Evolutionary conservation across 2,113 vertebrate species (phyloP), one percentile per base, ranked within the genome.

Genomic region (Eonycteris spelaea): DNA sequence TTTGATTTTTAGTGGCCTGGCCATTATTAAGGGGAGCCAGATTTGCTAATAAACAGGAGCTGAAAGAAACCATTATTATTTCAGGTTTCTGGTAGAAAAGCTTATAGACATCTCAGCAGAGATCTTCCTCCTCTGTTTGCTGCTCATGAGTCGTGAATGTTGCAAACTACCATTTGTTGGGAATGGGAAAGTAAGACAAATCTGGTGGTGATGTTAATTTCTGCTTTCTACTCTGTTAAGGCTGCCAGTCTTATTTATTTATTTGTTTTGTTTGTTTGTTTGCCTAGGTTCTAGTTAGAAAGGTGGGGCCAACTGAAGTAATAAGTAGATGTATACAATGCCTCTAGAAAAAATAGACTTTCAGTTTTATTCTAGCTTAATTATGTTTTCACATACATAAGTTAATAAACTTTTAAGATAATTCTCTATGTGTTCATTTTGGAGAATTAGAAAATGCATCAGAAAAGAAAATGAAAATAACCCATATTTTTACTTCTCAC

Each of bases 21-120:
- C 24, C 22, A 21, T 57, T 70, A 90, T 33, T 83, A 10, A 85
- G 78, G 38, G 45, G 26, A 26, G 51, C 15, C 61, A 93, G 28
- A 45, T 95, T 96, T 67, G 63, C 35, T 86, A 90, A 79, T 79
- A 71, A 91, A 33, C 24, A 89, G 55, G 16, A 86, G 28, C 43
- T 75, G 43, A 83, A 92, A 83, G 84, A 97, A 70, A 78, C n/a
- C 10, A 19, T 94, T 85, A 70, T 75, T 90, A 75, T 71, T 90
- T 55, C 35, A 79, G 68, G 40, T 80, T 93, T 94, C 88, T 95
- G 35, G 90, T 71, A 70, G 48, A 63, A 86, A 95, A 89, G 7
- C 30, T 48, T 53, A 43, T 33, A 57, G 61, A 57, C 28, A 1
- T 86, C 71, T 91, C 45, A 10, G 45, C 40, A 48, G 61, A 91